Evolutionary conservation across 2,113 vertebrate species (phyloP).

Genomic region (Pseudorhombus dupliciocellatus): DNA sequence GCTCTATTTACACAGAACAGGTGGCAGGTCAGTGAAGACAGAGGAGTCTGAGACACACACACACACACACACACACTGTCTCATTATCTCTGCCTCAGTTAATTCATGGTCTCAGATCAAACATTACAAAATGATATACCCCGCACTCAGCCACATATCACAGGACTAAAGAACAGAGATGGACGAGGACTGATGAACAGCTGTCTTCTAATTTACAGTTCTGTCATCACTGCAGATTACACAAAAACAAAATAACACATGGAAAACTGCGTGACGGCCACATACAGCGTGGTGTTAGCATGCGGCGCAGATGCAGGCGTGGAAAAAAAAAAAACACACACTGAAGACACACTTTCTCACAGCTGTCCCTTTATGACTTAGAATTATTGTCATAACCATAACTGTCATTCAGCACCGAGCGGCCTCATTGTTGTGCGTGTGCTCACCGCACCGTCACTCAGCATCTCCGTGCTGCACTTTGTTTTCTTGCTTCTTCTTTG

Average conservation of each 20-base stretch:
- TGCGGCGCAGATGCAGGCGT: conserved; percentile 44
- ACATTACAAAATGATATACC: conserved; percentile 63
- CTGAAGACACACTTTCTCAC: conserved; percentile 30
- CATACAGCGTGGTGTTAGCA: conserved; percentile 29
- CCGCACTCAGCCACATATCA: conserved; percentile 49
- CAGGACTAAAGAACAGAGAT: conserved; percentile 1
- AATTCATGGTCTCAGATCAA: conserved; percentile 64
- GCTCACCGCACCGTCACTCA: conserved; percentile 36
- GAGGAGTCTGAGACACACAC: conserved; percentile 43
- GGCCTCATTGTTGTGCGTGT: conserved; percentile 41
- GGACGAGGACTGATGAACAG: conserved; percentile 46
- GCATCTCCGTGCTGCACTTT: conserved; percentile 22
- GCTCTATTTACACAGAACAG: conserved; percentile 67
- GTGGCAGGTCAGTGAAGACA: conserved; percentile 50
- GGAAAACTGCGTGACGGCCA: conserved; percentile 26
- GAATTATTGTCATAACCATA: conserved; percentile 68
- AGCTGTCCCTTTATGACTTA: conserved; percentile 66
- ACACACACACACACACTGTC: conserved; percentile 2
- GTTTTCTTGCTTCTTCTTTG: conserved; percentile 30
- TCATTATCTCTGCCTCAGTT: conserved; percentile 50
- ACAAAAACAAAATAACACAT: conserved; percentile 41
- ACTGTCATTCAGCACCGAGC: conserved; percentile 52
- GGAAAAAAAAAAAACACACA: conserved; percentile 37
- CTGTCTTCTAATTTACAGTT: conserved; percentile 61
- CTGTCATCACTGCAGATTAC: conserved; percentile 52